A percentile compares a stretch with the other conserved stretches of the same genome.
Conservation (phyloP, 2,113 vertebrate species). For the Takifugu bimaculatus region DNA sequence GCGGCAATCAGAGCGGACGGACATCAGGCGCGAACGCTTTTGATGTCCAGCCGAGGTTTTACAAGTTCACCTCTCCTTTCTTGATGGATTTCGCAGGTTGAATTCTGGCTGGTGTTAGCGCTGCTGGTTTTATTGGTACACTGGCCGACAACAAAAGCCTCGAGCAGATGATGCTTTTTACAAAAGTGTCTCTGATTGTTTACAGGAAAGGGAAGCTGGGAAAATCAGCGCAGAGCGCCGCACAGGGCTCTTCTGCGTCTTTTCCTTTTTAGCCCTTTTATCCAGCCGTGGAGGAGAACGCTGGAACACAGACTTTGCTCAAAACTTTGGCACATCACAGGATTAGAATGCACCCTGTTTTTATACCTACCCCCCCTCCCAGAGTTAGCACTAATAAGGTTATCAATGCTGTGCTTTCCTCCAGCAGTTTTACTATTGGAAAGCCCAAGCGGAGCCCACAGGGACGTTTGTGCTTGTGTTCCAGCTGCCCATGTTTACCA, state of each 20-base stretch:
- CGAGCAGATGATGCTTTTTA: constrained; percentile 58
- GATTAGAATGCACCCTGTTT: neutral
- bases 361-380: constrained; percentile 1
- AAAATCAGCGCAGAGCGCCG: constrained; percentile 34
- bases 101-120: constrained; percentile 28
- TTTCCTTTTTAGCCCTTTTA: constrained; percentile 30
- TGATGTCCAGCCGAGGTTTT: constrained; percentile 15
- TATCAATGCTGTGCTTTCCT: constrained; percentile 34
- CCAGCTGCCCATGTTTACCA: constrained; percentile 90
- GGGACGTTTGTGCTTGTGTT: constrained; percentile 82
- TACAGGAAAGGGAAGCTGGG: constrained; percentile 22
- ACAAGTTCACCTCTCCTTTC: constrained; percentile 19
- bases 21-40: neutral
- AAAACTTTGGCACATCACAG: neutral
- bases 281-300: constrained; percentile 19
- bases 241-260: constrained; percentile 14
- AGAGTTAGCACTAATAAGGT: constrained; percentile 22
- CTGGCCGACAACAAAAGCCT: constrained; percentile 33
- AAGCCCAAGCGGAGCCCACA: constrained; percentile 73
- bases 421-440: constrained; percentile 48
- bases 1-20: neutral
- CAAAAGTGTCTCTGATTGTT: constrained; percentile 41
- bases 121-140: constrained; percentile 39
- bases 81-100: constrained; percentile 57
- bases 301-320: no score